Percentiles rank a stretch among this genome's conserved stretches.
Conservation (phyloP, 2,113 vertebrate species). For the Laterallus jamaicensis region DNA sequence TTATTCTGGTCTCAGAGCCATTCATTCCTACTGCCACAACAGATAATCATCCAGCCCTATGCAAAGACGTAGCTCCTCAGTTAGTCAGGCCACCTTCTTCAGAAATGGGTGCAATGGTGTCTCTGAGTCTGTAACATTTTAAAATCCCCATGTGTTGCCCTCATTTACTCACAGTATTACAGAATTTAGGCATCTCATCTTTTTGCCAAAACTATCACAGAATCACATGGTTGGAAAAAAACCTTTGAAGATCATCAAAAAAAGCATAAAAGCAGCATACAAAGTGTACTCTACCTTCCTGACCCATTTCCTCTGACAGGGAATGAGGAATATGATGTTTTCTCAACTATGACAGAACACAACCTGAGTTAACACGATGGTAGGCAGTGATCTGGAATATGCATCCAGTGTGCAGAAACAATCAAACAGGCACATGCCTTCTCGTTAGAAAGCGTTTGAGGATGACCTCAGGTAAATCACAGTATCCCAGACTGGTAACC, state of each 20-base stretch:
- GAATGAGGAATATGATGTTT: too few relatives aligned
- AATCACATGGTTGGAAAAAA: too few relatives aligned
- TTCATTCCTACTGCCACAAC: neutral
- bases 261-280: too few relatives aligned
- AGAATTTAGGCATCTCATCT: neutral
- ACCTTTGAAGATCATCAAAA: too few relatives aligned
- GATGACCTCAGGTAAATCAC: neutral
- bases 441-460: neutral
- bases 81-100: neutral
- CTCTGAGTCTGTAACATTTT: neutral
- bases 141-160: neutral
- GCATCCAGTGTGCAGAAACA: too few relatives aligned
- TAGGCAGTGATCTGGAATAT: too few relatives aligned
- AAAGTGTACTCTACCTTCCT: too few relatives aligned
- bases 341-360: too few relatives aligned
- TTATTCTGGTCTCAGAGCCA: neutral
- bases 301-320: too few relatives aligned
- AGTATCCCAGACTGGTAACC: too few relatives aligned
- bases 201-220: neutral
- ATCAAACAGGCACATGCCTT: neutral
- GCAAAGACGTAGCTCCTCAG: neutral
- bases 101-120: neutral
- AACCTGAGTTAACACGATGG: too few relatives aligned
- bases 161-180: neutral
- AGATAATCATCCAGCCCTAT: neutral